Percentiles rank a stretch among this genome's conserved stretches.
These are phyloP conservation scores for Chloroceryle amazona DNA, from an alignment of 2,797 vertebrate species.

Conservation along the genomic window DNA sequence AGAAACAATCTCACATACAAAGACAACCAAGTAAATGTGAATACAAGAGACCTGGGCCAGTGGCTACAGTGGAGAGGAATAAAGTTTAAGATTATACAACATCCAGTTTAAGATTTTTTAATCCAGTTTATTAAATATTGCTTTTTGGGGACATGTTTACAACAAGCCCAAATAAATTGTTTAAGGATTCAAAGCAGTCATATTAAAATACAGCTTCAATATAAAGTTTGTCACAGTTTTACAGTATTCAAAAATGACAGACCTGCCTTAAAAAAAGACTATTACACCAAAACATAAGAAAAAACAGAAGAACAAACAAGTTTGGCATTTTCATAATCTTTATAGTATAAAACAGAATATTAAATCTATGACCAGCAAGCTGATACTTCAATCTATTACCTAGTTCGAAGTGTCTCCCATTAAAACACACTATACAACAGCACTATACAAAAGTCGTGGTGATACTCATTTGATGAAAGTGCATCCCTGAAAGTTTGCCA, in stretches of 20 bases:
- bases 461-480: conserved; percentile 91
- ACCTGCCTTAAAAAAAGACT: conserved; percentile 88
- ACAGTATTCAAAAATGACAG: conserved; percentile 93
- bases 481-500: conserved; percentile 91
- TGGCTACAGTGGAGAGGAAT: background rate
- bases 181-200: conserved; percentile 89
- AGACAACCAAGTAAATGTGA: background rate
- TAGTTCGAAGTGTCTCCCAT: conserved; percentile 82
- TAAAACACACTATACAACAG: conserved; percentile 97
- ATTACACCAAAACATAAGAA: conserved; percentile 87
- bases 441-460: conserved; percentile 91
- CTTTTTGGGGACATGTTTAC: conserved; percentile 88
- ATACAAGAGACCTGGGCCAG: background rate
- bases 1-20: background rate
- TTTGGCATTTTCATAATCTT: conserved; percentile 90
- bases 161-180: conserved; percentile 88
- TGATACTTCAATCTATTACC: conserved; percentile 80
- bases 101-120: conserved; percentile 68
- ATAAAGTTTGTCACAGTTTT: conserved; percentile 97
- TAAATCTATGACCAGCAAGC: conserved; percentile 85
- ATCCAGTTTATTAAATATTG: conserved; percentile 98
- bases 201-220: conserved; percentile 98
- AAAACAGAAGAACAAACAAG: conserved; percentile 88
- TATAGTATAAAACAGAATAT: conserved; percentile 90
- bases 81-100: conserved; percentile 33